Base-by-base conservation (phyloP, 2,113 vertebrate species). In the Paraplagusia blochii region DNA sequence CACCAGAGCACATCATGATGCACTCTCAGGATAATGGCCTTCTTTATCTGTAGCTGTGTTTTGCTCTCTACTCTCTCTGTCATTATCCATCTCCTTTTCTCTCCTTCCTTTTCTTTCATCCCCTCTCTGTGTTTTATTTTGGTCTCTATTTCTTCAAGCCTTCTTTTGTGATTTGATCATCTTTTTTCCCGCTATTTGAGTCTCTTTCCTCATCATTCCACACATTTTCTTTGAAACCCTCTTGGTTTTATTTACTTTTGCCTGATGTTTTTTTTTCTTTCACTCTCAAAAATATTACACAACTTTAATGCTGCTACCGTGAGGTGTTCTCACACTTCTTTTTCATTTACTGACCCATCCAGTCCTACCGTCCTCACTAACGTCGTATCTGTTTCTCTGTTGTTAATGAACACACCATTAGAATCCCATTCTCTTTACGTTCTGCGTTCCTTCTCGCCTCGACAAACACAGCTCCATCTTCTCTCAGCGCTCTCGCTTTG, bases 1-100 rank as follows among this genome's bases (percentile, higher is more conserved):
- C 78, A 81, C 35, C 15, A 54, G 72, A 80, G 66, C 63, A 82
- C 74, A 70, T 66, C 78, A 64, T 79, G 81, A 80, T 66, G 72
- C 66, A 65, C 53, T 60, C 68, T 74, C 58, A 53, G 71, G 64
- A 79, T 74, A 87, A 74, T 60, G 75, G 74, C 69, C 71, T 80
- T 61, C 66, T 80, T 82, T 80, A 79, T 87, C 76, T 79, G 48
- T 56, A 57, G 73, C 61, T 61, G 44, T 79, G 65, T 55, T 76
- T 58, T 77, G 59, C 58, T 71, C 60, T 49, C 15, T 36, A 3
- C 19, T 62, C 44, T 72, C 19, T 68, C 50, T 29, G 13, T 58
- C 8, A 11, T 19, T n/a, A 29, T 68, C 50, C 18, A 13, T 58
- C 8, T 36, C n/a, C n/a, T 14, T 33, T n/a, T 43, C 13, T 4